Conservation (phyloP, 2,797 vertebrate genomes). For the Sandelia bainsii region DNA sequence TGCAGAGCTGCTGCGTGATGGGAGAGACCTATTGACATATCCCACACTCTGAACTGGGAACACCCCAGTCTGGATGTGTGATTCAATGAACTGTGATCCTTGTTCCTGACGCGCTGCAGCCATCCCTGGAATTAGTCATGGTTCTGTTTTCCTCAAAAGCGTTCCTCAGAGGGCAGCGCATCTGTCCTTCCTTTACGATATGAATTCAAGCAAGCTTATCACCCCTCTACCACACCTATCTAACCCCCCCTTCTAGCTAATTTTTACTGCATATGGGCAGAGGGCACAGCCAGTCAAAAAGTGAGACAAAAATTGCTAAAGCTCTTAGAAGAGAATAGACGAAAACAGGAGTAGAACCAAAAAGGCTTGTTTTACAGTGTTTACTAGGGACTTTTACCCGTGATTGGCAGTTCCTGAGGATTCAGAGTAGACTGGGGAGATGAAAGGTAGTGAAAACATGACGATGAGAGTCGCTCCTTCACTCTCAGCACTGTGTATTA, state of each 20-base stretch:
- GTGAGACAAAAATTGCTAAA: slow-evolving; percentile 5
- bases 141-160: slow-evolving; percentile 66
- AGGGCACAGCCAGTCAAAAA: slow-evolving; percentile 46
- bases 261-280: slow-evolving; percentile 13
- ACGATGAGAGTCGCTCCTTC: slow-evolving; percentile 19
- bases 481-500: slow-evolving; percentile 12
- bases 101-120: slow-evolving; percentile 66
- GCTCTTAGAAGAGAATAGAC: slow-evolving; percentile 28
- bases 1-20: slow-evolving; percentile 69
- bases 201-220: slow-evolving; percentile 30
- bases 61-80: slow-evolving; percentile 71
- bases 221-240: background rate
- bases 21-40: slow-evolving; percentile 71
- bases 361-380: slow-evolving; percentile 54
- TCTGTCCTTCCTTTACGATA: slow-evolving; percentile 53
- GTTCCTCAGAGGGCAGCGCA: slow-evolving; percentile 25
- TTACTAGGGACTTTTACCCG: slow-evolving; percentile 57
- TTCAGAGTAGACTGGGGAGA: background rate
- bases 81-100: slow-evolving; percentile 75
- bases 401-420: slow-evolving; percentile 35
- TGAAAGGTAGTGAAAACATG: slow-evolving; percentile 13
- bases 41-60: slow-evolving; percentile 73
- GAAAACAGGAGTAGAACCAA: slow-evolving; percentile 51
- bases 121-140: slow-evolving; percentile 69
- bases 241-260: background rate